Percentiles rank a stretch among this genome's conserved stretches.
Evolutionary conservation across 2,888 invertebrate species (phyloP).

Genomic region (Poecilobothrus nobilitatus): DNA sequence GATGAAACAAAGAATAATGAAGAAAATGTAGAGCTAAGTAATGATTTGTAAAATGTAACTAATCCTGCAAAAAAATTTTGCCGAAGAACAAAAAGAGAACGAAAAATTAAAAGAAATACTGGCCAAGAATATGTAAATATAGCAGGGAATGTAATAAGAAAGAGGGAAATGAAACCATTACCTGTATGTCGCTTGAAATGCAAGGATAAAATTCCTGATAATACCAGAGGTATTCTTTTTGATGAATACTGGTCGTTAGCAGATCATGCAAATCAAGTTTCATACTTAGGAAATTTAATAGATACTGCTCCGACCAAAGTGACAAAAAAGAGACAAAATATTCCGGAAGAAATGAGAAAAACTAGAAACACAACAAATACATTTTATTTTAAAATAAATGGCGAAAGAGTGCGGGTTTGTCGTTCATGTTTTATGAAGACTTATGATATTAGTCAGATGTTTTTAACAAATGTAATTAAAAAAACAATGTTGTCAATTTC

Average conservation of each 20-base stretch:
- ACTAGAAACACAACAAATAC: neutral
- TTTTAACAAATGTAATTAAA: neutral
- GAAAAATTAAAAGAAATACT: neutral
- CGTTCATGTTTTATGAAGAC: conserved; percentile 7
- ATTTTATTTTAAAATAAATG: neutral
- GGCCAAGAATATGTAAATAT: neutral
- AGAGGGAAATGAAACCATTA: neutral
- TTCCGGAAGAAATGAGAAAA: neutral
- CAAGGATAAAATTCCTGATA: neutral
- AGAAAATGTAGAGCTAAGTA: too few relatives aligned
- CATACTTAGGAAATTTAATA: conserved; percentile 2
- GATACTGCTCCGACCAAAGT: conserved; percentile 7
- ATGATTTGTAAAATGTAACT: neutral
- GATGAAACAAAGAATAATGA: too few relatives aligned
- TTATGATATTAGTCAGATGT: neutral
- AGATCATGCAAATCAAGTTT: neutral
- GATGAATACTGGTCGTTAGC: conserved; percentile 1
- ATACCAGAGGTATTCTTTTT: neutral
- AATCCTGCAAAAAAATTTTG: neutral
- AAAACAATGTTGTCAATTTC: neutral
- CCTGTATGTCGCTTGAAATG: neutral
- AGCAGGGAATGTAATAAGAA: neutral
- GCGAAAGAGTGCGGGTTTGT: neutral
- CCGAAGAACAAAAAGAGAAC: neutral
- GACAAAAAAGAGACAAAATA: conserved; percentile 1